A percentile compares a stretch with the other conserved stretches of the same genome.
phyloP scores from a whole-genome alignment of 2,797 vertebrate species.

The Limosa lapponica region DNA sequence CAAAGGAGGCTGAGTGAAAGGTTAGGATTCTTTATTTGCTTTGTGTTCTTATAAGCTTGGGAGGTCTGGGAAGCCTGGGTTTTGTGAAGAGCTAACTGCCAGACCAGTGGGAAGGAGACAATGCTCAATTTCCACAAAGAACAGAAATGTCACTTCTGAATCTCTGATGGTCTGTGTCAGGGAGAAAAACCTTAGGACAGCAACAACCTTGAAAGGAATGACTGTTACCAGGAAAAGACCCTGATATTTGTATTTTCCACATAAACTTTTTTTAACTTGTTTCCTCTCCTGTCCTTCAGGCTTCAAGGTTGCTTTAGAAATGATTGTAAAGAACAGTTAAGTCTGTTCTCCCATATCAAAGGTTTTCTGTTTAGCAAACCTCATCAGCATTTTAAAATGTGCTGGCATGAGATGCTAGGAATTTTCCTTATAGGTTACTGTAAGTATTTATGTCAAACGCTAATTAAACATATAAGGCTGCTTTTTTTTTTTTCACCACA shows the following conservation, averaged over 20 bases:
- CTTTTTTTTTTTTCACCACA: not conserved
- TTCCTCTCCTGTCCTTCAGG: not conserved
- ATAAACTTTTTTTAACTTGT: not conserved
- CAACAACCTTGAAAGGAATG: not conserved
- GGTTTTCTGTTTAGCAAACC: not conserved
- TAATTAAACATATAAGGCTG: not conserved
- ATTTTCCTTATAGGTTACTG: not conserved
- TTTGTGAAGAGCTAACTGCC: not conserved
- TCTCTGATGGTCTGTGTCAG: not conserved
- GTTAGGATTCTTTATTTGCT: constrained; percentile 1
- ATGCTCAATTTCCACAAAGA: not conserved
- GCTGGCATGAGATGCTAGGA: not conserved
- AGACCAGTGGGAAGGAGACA: not conserved
- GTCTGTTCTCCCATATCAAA: not conserved
- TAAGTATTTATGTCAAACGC: not conserved
- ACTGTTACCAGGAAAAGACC: not conserved
- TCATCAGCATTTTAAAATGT: not conserved
- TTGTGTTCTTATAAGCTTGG: not conserved
- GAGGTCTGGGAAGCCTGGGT: not conserved
- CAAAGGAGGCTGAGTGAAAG: not conserved
- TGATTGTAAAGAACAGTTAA: not conserved
- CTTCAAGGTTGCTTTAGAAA: not conserved
- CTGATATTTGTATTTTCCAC: not conserved
- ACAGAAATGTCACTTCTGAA: not conserved
- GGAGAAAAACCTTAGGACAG: not conserved